Percentiles rank a stretch among this genome's conserved stretches.
phyloP scores from a whole-genome alignment of 1,140 invertebrate genomes.

The Campodea augens region DNA sequence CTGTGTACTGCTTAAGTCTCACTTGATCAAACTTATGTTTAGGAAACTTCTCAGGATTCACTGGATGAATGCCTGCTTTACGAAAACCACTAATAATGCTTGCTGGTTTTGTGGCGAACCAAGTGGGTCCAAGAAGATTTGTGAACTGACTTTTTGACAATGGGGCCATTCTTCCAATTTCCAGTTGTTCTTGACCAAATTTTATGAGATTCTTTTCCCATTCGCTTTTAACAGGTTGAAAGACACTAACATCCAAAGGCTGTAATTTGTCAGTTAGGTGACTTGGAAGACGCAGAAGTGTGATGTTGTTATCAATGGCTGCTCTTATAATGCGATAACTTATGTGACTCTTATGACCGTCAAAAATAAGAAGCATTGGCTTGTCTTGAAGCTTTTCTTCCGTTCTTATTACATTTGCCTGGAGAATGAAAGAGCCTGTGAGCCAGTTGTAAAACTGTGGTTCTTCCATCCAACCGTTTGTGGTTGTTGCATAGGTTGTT shows the following conservation, averaged over 20 bases:
- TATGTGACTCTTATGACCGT: constrained; percentile 17
- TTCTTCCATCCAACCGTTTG: constrained; percentile 21
- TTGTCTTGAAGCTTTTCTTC: constrained; percentile 3
- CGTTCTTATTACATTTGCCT: background rate
- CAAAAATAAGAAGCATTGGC: constrained; percentile 13
- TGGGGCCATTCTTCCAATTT: background rate
- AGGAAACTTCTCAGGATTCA: constrained; percentile 12
- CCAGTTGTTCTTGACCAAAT: constrained; percentile 13
- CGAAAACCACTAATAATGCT: constrained; percentile 11
- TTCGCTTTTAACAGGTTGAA: constrained; percentile 17
- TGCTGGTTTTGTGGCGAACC: background rate
- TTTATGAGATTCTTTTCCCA: constrained; percentile 17
- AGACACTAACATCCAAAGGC: constrained; percentile 17
- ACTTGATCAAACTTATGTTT: background rate
- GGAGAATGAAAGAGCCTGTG: constrained; percentile 1
- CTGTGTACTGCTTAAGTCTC: constrained; percentile 1
- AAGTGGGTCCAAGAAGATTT: background rate
- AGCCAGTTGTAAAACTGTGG: constrained; percentile 18
- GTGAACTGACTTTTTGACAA: background rate
- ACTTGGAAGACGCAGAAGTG: constrained; percentile 17
- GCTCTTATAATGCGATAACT: constrained; percentile 12
- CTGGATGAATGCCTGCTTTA: constrained; percentile 9
- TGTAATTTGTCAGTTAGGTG: constrained; percentile 18
- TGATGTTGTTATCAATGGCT: constrained; percentile 16
- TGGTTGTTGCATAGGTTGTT: constrained; percentile 17